A percentile compares a stretch with the other conserved stretches of the same genome.
phyloP scores from a whole-genome alignment of 2,888 invertebrate species.

The Nephrotoma flavescens region DNA sequence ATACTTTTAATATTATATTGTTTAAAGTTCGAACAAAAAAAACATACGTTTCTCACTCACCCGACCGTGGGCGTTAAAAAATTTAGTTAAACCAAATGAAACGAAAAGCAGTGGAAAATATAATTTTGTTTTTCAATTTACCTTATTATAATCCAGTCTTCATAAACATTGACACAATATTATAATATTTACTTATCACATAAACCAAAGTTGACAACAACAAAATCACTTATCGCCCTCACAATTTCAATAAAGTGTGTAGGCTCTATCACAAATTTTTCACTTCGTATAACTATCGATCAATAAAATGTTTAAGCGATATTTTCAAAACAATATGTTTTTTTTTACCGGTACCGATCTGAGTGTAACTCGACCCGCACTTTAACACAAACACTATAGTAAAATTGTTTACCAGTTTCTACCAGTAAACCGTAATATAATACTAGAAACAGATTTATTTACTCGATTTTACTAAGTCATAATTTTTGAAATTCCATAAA shows the following conservation, averaged over 20 bases:
- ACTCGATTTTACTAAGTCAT: neutral
- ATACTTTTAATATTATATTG: neutral
- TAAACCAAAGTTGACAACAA: neutral
- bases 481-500: neutral
- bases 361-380: neutral
- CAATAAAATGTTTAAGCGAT: neutral
- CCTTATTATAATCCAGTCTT: neutral
- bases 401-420: neutral
- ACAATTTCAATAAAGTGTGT: neutral
- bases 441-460: neutral
- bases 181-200: neutral
- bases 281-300: neutral
- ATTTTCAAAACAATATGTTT: neutral
- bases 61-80: neutral
- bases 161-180: neutral
- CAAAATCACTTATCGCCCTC: neutral
- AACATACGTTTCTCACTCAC: neutral
- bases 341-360: neutral
- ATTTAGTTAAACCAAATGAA: neutral
- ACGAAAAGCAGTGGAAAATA: neutral
- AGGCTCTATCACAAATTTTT: neutral
- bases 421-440: neutral
- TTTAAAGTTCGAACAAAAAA: neutral
- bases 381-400: neutral
- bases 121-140: neutral